A percentile compares a stretch with the other conserved stretches of the same genome.
Conservation (phyloP, 2,113 vertebrate genomes). For the Acanthochromis polyacanthus region DNA sequence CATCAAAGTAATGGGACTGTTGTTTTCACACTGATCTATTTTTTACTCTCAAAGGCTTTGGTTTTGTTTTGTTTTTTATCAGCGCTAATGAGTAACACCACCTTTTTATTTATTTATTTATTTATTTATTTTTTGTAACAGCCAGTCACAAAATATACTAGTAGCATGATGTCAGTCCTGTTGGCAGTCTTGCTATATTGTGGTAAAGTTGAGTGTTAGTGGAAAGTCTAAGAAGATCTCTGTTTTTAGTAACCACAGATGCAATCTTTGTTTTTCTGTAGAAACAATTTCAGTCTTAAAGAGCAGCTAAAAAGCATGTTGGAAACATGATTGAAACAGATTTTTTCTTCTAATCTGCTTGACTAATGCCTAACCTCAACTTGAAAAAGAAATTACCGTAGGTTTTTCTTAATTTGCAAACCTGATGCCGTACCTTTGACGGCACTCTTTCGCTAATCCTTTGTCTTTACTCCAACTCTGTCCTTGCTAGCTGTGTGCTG, state of each 20-base stretch:
- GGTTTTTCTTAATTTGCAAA: constrained; percentile 18
- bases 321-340: background rate
- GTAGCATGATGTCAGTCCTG: constrained; percentile 35
- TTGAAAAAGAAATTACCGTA: constrained; percentile 14
- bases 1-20: constrained; percentile 1
- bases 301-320: background rate
- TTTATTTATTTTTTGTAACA: constrained; percentile 10
- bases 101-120: background rate
- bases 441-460: background rate
- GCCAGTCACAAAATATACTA: constrained; percentile 16
- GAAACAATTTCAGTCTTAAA: constrained; percentile 5
- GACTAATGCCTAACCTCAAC: background rate
- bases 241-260: constrained; percentile 29
- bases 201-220: constrained; percentile 26
- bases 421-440: constrained; percentile 18
- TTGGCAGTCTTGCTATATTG: constrained; percentile 21
- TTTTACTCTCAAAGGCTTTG: constrained; percentile 15
- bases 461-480: constrained; percentile 36
- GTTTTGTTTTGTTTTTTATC: constrained; percentile 15
- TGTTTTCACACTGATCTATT: constrained; percentile 27
- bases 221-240: constrained; percentile 15
- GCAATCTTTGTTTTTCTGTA: background rate
- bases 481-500: constrained; percentile 41
- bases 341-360: constrained; percentile 11
- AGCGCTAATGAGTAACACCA: constrained; percentile 37